phyloP scores from a whole-genome alignment of 2,113 vertebrate species.

The Erpornis zantholeuca region DNA sequence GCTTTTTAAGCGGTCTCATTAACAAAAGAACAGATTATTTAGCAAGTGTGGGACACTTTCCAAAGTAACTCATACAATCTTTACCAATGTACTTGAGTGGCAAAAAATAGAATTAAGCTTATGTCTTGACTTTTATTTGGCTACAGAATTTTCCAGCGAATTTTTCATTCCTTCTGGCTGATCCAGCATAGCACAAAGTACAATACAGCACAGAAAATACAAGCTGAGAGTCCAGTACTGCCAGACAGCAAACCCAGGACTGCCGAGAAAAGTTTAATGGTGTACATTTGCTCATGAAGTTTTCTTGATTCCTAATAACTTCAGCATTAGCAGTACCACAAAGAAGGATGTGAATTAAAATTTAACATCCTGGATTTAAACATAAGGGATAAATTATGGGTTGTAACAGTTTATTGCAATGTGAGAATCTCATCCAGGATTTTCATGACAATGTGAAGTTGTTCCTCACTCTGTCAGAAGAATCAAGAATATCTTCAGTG shows the following conservation, averaged over 20 bases:
- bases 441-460: neutral
- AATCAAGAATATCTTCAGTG: neutral
- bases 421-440: neutral
- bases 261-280: neutral
- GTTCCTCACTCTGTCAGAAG: neutral
- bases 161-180: neutral
- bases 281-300: neutral
- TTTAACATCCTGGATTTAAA: slow-evolving; percentile 12
- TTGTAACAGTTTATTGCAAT: neutral
- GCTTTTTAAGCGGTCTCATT: neutral
- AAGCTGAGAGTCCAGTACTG: neutral
- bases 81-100: neutral
- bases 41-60: neutral
- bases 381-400: neutral
- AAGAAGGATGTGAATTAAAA: neutral
- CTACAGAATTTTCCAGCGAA: neutral
- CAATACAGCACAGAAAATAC: neutral
- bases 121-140: slow-evolving; percentile 6
- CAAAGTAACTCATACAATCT: neutral
- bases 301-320: neutral
- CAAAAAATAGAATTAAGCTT: neutral
- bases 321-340: neutral
- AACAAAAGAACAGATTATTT: neutral
- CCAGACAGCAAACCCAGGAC: neutral
- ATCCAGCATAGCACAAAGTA: neutral